Evolutionary conservation across 2,113 vertebrate species (phyloP).

Genomic region (Lagopus muta): DNA sequence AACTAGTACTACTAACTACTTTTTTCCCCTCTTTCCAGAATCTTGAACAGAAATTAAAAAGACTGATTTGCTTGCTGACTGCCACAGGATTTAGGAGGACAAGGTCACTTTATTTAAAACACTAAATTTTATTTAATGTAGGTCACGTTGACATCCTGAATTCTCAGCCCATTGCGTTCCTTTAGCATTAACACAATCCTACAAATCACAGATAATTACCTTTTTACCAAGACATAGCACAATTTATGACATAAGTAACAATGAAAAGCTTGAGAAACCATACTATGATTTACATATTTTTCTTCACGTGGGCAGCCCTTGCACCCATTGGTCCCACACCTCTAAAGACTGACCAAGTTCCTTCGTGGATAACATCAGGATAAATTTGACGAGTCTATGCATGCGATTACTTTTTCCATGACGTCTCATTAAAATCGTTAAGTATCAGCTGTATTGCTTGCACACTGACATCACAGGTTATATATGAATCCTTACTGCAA

Average conservation of each 20-base stretch:
- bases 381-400: not conserved
- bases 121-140: slow-evolving; percentile 8
- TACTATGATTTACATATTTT: not conserved
- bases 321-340: accelerated
- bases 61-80: not conserved
- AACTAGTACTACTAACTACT: not conserved
- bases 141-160: slow-evolving; percentile 20
- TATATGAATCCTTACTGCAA: not conserved
- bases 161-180: not conserved
- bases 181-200: not conserved
- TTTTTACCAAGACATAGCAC: not conserved
- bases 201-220: not conserved
- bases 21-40: not conserved
- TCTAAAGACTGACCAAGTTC: not conserved
- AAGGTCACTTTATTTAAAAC: slow-evolving; percentile 37
- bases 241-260: not conserved
- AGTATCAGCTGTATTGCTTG: not conserved
- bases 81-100: not conserved
- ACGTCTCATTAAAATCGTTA: not conserved
- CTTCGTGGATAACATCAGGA: not conserved
- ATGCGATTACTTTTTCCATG: not conserved
- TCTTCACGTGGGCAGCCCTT: not conserved
- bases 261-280: not conserved
- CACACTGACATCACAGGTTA: not conserved
- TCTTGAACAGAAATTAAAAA: slow-evolving; percentile 24